Evolutionary conservation across 2,888 invertebrate species (phyloP), one percentile per base, ranked within the genome.

Genomic region (Abrostola triplasia): DNA sequence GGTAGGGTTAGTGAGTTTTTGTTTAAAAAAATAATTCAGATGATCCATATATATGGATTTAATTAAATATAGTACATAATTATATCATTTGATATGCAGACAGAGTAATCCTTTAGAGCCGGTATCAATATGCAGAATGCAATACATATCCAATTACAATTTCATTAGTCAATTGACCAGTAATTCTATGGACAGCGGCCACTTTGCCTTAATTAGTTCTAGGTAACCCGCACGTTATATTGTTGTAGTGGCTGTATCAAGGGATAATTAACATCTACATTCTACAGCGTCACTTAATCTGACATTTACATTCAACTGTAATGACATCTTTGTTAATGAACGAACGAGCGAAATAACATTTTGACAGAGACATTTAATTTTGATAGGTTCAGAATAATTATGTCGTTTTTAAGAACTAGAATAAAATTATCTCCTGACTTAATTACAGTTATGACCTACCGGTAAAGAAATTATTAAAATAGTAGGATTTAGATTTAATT

Each of bases 61-160:
- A 42, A 64, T 60, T 53, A 69, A 49, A 38, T 37, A 41, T 41
- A 54, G 24, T 24, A 24, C 24, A 24, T 24, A n/a, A 24, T 24
- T 6, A 61, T 41, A 59, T 59, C 52, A 64, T 70, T 73, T 54
- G 55, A 44, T 60, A 66, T 67, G 64, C 67, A 66, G 47, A 59
- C 55, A 51, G 44, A 63, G 52, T 71, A 77, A 73, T 68, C 70
- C 62, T 66, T 66, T 50, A 56, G 36, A 35, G 49, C 24, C 55
- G 61, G 62, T 65, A 69, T 75, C 59, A 72, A 72, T 77, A 77
- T 66, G 71, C 61, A 55, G 71, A 72, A 69, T 72, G 67, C 65
- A 67, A 73, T 75, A 70, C 73, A 73, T 68, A 67, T 77, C 73
- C 73, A 69, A 71, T 78, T 78, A 78, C 64, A 67, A 59, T 42